Base-by-base conservation (phyloP, 2,797 vertebrate species). In the Arnoldichthys spilopterus region DNA sequence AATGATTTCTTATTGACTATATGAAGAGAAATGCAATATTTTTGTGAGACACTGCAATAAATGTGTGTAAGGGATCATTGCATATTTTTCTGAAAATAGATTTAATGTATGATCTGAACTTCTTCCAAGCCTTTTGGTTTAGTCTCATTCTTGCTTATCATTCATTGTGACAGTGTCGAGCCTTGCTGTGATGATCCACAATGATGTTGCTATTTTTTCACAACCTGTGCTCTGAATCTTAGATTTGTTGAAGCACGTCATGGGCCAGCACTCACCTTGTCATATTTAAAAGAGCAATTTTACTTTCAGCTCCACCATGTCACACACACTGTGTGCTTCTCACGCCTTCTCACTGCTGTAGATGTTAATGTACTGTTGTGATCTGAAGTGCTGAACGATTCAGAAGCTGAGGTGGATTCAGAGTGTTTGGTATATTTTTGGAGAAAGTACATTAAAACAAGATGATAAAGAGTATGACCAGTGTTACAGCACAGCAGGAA, bases 251-350 rank as follows among this genome's bases (percentile, higher is more conserved):
- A 64, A 78, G 67, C 37, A 49, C 8, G 34, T 18, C 49, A 54
- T 54, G 30, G 7, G 54, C 53, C 53, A 66, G 51, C 13, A 30
- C 49, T 73, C 61, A 78, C 61, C 51, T 66, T 78, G 70, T 79
- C 47, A 72, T 56, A 26, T 79, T 32, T 74, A 28, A 45, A 66
- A 49, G 56, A 61, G 49, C 30, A 24, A 37, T 26, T 59, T 72
- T 56, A 43, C 61, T 61, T 78, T 66, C 49, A 72, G 43, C 26
- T 53, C 37, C 13, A n/a, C 24, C 30, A 24, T 53, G 58, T 72
- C 26, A 34, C 49, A 58, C 59, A 26, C 16, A 1, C n/a, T n/a
- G 28, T 28, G 18, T 24, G 45, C 16, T 51, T 24, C 45, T 30
- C 43, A 20, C 26, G 20, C 66, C 6, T 22, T 11, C 9, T 58